phyloP scores from a whole-genome alignment of 2,888 invertebrate species.

The Drosophila austrosaltans region DNA sequence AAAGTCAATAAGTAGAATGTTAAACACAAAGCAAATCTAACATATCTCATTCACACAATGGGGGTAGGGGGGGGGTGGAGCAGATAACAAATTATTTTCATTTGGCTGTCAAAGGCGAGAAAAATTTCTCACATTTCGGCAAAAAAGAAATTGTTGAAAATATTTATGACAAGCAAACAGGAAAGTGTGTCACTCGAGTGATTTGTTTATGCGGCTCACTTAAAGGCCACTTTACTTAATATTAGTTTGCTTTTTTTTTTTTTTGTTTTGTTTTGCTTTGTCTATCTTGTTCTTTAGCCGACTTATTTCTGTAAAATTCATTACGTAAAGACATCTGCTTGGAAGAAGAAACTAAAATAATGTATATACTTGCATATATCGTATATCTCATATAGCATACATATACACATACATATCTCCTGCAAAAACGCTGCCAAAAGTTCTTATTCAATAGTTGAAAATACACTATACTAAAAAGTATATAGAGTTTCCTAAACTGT shows the following conservation, averaged over 20 bases:
- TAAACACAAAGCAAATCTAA: conserved; percentile 15
- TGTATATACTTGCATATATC: conserved; percentile 21
- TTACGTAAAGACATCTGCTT: conserved; percentile 61
- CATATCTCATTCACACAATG: conserved; percentile 10
- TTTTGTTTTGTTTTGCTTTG: conserved; percentile 1
- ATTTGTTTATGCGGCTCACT: conserved; percentile 75
- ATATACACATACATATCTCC: conserved; percentile 8
- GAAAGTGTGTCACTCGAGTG: conserved; percentile 73
- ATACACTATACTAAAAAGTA: background rate
- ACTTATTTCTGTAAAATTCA: conserved; percentile 51
- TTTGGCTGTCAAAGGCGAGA: conserved; percentile 55
- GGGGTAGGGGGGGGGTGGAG: background rate
- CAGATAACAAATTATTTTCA: conserved; percentile 48
- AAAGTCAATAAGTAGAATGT: conserved; percentile 12
- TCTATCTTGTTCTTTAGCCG: background rate
- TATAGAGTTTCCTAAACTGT: background rate
- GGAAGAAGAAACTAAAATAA: conserved; percentile 25
- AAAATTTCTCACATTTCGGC: conserved; percentile 40
- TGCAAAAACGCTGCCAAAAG: conserved; percentile 67
- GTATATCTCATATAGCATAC: conserved; percentile 25
- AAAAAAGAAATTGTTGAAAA: conserved; percentile 53
- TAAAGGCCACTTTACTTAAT: conserved; percentile 45
- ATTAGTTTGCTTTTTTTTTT: conserved; percentile 17
- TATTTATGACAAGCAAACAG: conserved; percentile 72
- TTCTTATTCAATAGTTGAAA: conserved; percentile 70